A percentile compares a stretch with the other conserved stretches of the same genome.
Conservation (phyloP, 2,113 vertebrate genomes). For the Piprites chloris region DNA sequence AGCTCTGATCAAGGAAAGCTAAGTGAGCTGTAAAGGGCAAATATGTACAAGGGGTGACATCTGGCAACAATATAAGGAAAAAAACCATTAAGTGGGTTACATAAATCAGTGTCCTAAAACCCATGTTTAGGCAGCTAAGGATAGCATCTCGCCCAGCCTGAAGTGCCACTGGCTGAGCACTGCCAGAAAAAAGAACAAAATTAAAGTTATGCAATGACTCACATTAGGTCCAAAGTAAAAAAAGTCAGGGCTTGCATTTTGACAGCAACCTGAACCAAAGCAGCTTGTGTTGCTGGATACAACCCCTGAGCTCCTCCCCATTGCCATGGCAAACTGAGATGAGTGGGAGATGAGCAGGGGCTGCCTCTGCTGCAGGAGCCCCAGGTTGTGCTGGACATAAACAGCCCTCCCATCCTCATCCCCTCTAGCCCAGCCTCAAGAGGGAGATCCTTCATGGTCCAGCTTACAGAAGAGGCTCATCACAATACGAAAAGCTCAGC, state of each 20-base stretch:
- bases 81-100: background rate
- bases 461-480: background rate
- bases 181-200: background rate
- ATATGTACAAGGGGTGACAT: background rate
- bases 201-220: background rate
- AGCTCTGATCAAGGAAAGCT: background rate
- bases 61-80: background rate
- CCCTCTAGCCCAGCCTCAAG: background rate
- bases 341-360: background rate
- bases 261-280: background rate
- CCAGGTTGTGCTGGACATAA: accelerated
- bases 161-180: background rate
- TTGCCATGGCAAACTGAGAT: accelerated
- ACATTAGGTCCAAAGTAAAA: background rate
- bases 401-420: accelerated
- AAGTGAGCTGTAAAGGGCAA: background rate
- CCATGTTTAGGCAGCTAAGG: background rate
- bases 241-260: background rate
- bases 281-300: background rate
- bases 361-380: background rate
- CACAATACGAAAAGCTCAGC: background rate
- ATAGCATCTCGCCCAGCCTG: background rate
- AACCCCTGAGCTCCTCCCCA: background rate
- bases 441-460: background rate
- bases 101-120: background rate